phyloP scores from a whole-genome alignment of 2,888 invertebrate species.

The Caenorhabditis sp. region DNA sequence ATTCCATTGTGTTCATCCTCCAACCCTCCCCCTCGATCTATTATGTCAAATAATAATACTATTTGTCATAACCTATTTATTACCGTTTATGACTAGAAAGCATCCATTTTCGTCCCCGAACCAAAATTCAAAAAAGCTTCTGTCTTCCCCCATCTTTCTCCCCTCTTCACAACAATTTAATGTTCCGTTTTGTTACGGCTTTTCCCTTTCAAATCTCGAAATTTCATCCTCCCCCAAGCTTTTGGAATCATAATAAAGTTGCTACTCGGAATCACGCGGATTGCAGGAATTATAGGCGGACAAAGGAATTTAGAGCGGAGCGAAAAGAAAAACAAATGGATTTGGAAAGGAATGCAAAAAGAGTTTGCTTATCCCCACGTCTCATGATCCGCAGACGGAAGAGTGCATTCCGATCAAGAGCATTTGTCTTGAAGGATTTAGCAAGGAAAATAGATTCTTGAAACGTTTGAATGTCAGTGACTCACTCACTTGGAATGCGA shows the following conservation, averaged over 20 bases:
- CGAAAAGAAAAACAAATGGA: conserved; percentile 2
- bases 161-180: conserved; percentile 22
- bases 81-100: conserved; percentile 39
- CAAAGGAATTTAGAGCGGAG: not conserved
- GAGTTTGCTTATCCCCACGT: conserved; percentile 5
- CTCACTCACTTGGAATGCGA: not conserved
- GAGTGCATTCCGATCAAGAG: conserved; percentile 12
- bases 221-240: conserved; percentile 36
- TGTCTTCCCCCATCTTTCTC: conserved; percentile 1
- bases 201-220: conserved; percentile 56
- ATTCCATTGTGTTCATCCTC: not conserved
- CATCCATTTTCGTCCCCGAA: conserved; percentile 5
- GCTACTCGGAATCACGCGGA: conserved; percentile 4
- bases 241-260: conserved; percentile 56
- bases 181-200: conserved; percentile 61
- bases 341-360: not conserved
- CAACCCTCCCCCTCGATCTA: conserved; percentile 24
- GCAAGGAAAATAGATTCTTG: not conserved
- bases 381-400: not conserved
- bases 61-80: conserved; percentile 60
- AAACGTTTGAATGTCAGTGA: not conserved
- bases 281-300: not conserved
- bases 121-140: conserved; percentile 33
- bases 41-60: conserved; percentile 53
- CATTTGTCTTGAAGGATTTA: not conserved